Evolutionary conservation across 1,140 invertebrate genomes (phyloP).

Genomic region (Acromyrmex heyeri): DNA sequence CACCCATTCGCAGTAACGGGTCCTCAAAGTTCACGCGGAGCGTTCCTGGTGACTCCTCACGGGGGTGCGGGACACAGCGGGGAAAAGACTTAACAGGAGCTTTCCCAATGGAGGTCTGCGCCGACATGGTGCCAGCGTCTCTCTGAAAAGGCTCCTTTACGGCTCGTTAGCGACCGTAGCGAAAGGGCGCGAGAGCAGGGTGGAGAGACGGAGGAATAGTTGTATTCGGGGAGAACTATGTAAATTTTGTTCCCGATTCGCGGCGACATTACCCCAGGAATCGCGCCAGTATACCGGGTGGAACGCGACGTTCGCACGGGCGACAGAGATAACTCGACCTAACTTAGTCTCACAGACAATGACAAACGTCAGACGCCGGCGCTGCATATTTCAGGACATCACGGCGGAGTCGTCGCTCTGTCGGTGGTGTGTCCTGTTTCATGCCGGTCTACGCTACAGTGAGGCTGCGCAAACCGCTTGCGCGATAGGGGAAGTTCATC

Average conservation of each 20-base stretch:
- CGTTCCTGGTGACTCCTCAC: slow-evolving; percentile 1
- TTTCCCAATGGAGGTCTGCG: slow-evolving; percentile 12
- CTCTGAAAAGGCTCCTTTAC: slow-evolving; percentile 53
- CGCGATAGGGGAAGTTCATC: slow-evolving; percentile 3
- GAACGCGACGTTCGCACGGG: slow-evolving; percentile 9
- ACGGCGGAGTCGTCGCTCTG: slow-evolving; percentile 32
- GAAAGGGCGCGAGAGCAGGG: slow-evolving; percentile 24
- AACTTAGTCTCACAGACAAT: slow-evolving; percentile 44
- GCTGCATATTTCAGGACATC: slow-evolving; percentile 55
- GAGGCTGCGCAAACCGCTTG: slow-evolving; percentile 42
- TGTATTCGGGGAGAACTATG: slow-evolving; percentile 61
- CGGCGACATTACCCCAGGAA: slow-evolving; percentile 29
- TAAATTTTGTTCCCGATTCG: slow-evolving; percentile 69
- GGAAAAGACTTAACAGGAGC: neutral
- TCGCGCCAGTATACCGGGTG: slow-evolving; percentile 21
- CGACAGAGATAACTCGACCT: slow-evolving; percentile 20
- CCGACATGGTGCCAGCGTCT: slow-evolving; percentile 40
- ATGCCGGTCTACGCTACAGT: neutral
- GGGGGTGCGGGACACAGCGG: neutral
- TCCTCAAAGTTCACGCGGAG: slow-evolving; percentile 50
- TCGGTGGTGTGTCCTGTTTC: slow-evolving; percentile 23
- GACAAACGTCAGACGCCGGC: slow-evolving; percentile 55
- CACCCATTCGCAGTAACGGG: slow-evolving; percentile 68
- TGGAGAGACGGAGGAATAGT: neutral
- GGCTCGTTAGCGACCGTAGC: slow-evolving; percentile 66